Evolutionary conservation across 2,113 vertebrate genomes (phyloP).

Genomic region (Saimiri boliviensis): DNA sequence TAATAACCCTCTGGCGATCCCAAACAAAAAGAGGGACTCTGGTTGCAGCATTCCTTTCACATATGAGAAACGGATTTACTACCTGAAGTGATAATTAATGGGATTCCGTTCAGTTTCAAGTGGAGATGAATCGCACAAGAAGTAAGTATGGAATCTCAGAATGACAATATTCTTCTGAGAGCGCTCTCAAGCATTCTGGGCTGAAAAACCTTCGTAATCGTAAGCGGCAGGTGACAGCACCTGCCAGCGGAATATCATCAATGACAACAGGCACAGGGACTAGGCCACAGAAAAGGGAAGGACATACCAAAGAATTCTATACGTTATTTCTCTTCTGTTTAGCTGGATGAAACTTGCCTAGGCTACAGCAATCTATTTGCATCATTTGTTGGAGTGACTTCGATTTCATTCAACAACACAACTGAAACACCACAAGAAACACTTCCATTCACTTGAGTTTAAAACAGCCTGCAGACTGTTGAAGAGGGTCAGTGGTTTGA

Average conservation of each 20-base stretch:
- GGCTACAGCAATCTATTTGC: neutral
- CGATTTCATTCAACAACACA: neutral
- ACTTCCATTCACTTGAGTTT: slow-evolving; percentile 25
- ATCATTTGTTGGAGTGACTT: slow-evolving; percentile 31
- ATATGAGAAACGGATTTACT: slow-evolving; percentile 81
- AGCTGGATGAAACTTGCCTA: neutral
- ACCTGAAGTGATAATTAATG: slow-evolving; percentile 85
- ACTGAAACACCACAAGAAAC: neutral
- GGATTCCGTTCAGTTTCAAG: slow-evolving; percentile 79
- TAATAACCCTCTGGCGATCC: slow-evolving; percentile 76
- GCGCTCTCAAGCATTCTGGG: neutral
- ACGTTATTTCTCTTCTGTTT: neutral
- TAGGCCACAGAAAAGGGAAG: neutral
- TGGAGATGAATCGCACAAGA: slow-evolving; percentile 72
- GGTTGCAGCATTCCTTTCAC: slow-evolving; percentile 78
- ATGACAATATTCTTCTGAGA: slow-evolving; percentile 58
- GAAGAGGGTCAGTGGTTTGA: neutral
- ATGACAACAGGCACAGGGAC: neutral
- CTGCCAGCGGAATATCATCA: neutral
- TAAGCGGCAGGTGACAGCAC: slow-evolving; percentile 50
- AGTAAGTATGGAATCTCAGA: slow-evolving; percentile 52
- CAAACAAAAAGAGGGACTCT: slow-evolving; percentile 71
- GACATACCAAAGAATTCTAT: neutral
- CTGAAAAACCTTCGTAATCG: neutral
- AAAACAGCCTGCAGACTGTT: neutral